A percentile compares a stretch with the other conserved stretches of the same genome.
phyloP scores from a whole-genome alignment of 1,140 invertebrate species.

The Drosophila trapezifrons region DNA sequence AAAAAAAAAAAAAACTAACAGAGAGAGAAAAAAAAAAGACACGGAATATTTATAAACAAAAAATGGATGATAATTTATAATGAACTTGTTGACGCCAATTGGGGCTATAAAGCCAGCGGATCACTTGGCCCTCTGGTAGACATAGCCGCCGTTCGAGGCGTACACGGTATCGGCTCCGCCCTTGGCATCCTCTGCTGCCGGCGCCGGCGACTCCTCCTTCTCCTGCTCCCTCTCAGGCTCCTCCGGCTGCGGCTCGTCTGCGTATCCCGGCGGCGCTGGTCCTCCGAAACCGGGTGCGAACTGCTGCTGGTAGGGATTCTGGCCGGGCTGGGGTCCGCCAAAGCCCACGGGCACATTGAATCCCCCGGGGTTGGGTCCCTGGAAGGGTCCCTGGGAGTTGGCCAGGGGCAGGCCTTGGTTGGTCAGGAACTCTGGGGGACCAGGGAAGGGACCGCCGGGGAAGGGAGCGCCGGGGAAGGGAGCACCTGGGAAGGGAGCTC shows the following conservation, averaged over 20 bases:
- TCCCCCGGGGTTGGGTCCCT: conserved; percentile 23
- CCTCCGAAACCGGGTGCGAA: conserved; percentile 51
- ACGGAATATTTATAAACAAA: conserved; percentile 20
- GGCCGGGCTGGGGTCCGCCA: conserved; percentile 36
- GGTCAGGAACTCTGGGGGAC: conserved; percentile 52
- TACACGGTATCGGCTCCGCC: conserved; percentile 61
- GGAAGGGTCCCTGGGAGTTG: conserved; percentile 37
- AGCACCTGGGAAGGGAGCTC: background rate
- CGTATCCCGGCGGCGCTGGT: conserved; percentile 16
- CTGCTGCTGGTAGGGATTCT: conserved; percentile 50
- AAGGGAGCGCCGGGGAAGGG: conserved; percentile 3
- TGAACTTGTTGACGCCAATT: conserved; percentile 28
- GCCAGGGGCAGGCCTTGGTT: conserved; percentile 51
- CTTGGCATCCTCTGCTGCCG: conserved; percentile 27
- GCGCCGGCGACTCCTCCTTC: background rate
- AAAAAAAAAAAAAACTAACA: conserved; percentile 20
- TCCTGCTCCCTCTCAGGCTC: background rate
- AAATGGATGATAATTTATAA: conserved; percentile 72
- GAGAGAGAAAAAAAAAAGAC: conserved; percentile 11
- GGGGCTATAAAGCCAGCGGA: conserved; percentile 38
- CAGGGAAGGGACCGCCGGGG: background rate
- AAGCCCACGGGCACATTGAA: conserved; percentile 57
- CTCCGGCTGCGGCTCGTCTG: conserved; percentile 14
- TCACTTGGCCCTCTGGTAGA: conserved; percentile 67
- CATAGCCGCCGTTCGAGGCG: conserved; percentile 76